A percentile compares a stretch with the other conserved stretches of the same genome.
phyloP scores from a whole-genome alignment of 64 coral and sea anemone genomes.

The Porites lutea region DNA sequence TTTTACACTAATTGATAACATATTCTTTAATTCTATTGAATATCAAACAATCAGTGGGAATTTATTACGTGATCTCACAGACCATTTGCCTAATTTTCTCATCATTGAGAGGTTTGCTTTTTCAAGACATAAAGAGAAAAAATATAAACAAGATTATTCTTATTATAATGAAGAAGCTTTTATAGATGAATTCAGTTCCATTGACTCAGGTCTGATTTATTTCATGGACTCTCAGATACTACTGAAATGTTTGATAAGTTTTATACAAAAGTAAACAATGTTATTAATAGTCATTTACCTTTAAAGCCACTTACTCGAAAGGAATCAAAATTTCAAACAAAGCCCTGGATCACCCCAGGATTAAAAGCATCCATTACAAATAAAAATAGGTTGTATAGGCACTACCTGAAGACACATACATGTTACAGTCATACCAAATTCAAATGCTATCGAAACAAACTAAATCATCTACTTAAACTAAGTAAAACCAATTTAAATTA shows the following conservation, averaged over 20 bases:
- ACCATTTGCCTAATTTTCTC: constrained; percentile 6
- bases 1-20: too few relatives aligned
- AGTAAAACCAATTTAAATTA: constrained; percentile 34
- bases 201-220: background rate
- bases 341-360: constrained; percentile 56
- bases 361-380: background rate
- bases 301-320: too few relatives aligned
- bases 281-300: constrained; percentile 37
- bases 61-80: background rate
- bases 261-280: constrained; percentile 8
- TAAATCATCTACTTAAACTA: too few relatives aligned
- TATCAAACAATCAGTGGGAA: background rate
- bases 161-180: background rate
- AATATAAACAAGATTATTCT: constrained; percentile 7
- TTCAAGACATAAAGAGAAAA: background rate
- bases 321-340: constrained; percentile 23
- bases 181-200: background rate
- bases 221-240: constrained; percentile 2
- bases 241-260: constrained; percentile 26
- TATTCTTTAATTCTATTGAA: too few relatives aligned
- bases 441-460: too few relatives aligned
- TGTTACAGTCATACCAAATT: too few relatives aligned
- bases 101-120: background rate
- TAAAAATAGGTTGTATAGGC: constrained; percentile 37
- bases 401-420: too few relatives aligned